These are phyloP conservation scores for Enteromius mattozi DNA, from an alignment of 2,797 vertebrate species.

Conservation along the genomic window DNA sequence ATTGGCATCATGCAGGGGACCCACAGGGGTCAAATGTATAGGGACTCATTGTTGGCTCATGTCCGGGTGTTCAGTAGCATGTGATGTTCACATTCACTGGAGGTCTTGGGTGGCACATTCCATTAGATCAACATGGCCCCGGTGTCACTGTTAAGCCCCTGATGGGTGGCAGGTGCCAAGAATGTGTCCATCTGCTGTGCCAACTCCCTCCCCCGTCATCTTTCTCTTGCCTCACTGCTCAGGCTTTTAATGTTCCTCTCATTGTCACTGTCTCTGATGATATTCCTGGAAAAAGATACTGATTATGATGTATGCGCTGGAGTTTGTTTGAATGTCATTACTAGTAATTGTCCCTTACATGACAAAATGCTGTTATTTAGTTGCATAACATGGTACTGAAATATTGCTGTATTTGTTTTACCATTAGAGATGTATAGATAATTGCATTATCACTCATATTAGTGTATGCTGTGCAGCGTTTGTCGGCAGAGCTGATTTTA, in stretches of 20 bases:
- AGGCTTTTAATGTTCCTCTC: conserved; percentile 26
- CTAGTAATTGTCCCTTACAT: background rate
- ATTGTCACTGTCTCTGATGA: conserved; percentile 12
- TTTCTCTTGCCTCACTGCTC: background rate
- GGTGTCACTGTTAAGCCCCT: conserved; percentile 27
- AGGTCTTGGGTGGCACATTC: conserved; percentile 48
- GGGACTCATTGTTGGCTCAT: conserved; percentile 8
- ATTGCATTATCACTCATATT: background rate
- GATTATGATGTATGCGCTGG: conserved; percentile 15
- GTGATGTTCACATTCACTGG: conserved; percentile 44
- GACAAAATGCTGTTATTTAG: conserved; percentile 10
- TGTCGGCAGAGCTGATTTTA: background rate
- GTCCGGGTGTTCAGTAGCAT: conserved; percentile 34
- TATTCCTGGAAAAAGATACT: conserved; percentile 22
- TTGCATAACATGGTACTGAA: background rate
- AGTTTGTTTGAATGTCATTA: conserved; percentile 1
- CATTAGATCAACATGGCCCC: conserved; percentile 24
- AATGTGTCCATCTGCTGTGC: conserved; percentile 33
- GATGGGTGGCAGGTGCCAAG: conserved; percentile 37
- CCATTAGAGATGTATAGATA: background rate
- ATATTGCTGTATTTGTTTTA: background rate
- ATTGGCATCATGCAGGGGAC: background rate
- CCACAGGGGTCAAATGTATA: background rate
- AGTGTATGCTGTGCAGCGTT: background rate
- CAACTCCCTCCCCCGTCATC: background rate